These are phyloP conservation scores for Cheilosia grossa DNA, from an alignment of 2,888 invertebrate species.

Conservation along the genomic window DNA sequence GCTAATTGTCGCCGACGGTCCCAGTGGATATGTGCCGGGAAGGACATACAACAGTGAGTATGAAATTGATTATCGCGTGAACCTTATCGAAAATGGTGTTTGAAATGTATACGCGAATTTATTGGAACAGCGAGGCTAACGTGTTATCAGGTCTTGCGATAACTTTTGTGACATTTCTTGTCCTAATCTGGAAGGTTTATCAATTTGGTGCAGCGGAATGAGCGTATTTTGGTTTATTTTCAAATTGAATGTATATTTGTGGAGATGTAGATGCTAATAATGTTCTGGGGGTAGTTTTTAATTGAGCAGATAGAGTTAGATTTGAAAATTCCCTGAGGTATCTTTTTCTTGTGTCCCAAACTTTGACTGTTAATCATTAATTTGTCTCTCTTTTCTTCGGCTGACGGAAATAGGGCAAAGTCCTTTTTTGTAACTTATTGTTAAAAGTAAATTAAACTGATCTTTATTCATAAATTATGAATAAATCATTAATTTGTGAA, in stretches of 20 bases:
- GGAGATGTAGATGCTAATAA: not conserved
- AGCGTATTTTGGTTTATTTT: not conserved
- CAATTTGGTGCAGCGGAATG: not conserved
- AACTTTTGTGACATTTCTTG: constrained; percentile 52
- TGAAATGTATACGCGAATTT: constrained; percentile 6
- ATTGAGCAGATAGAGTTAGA: too few species aligned
- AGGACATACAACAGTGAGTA: constrained; percentile 90
- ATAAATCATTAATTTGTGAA: too few species aligned
- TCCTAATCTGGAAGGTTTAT: not conserved
- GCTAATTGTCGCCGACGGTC: constrained; percentile 90
- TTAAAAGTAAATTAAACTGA: too few species aligned
- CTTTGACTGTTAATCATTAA: too few species aligned
- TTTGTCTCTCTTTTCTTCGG: too few species aligned
- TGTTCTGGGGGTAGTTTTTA: not conserved
- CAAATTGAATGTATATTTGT: not conserved
- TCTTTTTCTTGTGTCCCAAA: too few species aligned
- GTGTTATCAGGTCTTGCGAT: constrained; percentile 46
- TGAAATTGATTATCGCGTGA: not conserved
- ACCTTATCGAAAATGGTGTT: not conserved
- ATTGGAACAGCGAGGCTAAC: constrained; percentile 1
- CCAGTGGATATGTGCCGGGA: constrained; percentile 92
- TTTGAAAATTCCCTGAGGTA: too few species aligned
- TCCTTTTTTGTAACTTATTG: too few species aligned
- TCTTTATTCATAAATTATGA: too few species aligned
- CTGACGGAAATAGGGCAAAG: too few species aligned